Base-by-base conservation (phyloP, 2,797 vertebrate genomes). In the Prunella strophiata region DNA sequence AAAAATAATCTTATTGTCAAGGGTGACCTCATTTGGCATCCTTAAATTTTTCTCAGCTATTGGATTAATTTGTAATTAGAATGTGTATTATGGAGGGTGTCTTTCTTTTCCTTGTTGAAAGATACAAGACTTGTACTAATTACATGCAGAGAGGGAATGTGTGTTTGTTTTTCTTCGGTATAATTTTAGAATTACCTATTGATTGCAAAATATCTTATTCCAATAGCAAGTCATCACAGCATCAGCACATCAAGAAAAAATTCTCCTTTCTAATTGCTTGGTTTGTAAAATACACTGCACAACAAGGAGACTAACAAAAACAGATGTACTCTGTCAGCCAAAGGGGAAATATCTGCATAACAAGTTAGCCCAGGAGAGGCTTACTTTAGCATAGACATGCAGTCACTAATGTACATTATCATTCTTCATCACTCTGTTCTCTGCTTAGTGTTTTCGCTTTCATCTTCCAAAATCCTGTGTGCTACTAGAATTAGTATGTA, bases 261-360 rank as follows among this genome's bases (percentile, higher is more conserved):
- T 50, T 92, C 73, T 92, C 13, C 12, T 66, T 94, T 90, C 62
- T 95, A 93, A 96, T 91, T 96, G 52, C 63, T 85, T 85, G 23
- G 43, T 94, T 94, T 96, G 83, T 95, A 95, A 95, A 94, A 94
- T 91, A 88, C 59, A n/a, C 72, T 87, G 16, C 54, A 81, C 65
- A 95, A 87, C 73, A 89, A 89, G 71, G 38, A 94, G 30, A 79
- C 67, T 81, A 94, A 94, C 70, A 77, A 84, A 96, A 96, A 45
- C 89, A 96, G 89, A 96, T 96, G 92, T 89, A 95, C n/a, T 82
- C 51, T 96, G 68, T 81, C 92, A 93, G 73, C 72, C 94, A 94
- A 91, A 93, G 30, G 88, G 89, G 65, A 91, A 95, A 81, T 91
- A 93, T 62, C 66, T 93, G 50, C 74, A 95, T 88, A 96, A 85